These are phyloP conservation scores for Hemibates koningsi DNA, from an alignment of 2,113 vertebrate species.

Conservation along the genomic window DNA sequence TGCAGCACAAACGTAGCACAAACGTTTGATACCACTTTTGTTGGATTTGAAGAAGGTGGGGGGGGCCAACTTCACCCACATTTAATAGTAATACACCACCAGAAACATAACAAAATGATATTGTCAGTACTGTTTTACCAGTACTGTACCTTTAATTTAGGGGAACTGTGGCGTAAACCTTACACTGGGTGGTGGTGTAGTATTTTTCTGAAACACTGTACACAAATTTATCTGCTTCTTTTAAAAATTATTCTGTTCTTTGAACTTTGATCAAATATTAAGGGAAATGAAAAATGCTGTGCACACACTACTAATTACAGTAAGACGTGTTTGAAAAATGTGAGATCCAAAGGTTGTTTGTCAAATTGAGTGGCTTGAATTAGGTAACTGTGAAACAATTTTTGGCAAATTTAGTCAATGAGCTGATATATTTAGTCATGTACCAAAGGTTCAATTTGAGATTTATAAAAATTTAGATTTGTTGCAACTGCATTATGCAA, in stretches of 20 bases:
- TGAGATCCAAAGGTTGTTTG: not conserved
- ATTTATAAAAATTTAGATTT: not conserved
- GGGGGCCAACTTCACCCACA: no score
- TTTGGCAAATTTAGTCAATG: not conserved
- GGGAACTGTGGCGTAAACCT: not conserved
- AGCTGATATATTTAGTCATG: not conserved
- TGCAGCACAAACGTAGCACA: no score
- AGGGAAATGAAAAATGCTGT: not conserved
- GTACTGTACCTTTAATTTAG: not conserved
- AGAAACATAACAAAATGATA: not conserved
- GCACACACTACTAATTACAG: not conserved
- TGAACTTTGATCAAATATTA: not conserved
- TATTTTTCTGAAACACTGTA: not conserved
- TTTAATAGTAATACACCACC: not conserved
- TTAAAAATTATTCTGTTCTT: not conserved
- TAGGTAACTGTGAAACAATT: not conserved
- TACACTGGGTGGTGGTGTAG: not conserved
- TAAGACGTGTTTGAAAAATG: not conserved
- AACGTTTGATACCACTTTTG: no score
- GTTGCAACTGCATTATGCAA: not conserved
- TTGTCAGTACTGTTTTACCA: not conserved
- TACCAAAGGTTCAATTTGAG: not conserved
- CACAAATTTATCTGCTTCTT: not conserved
- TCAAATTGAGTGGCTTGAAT: not conserved
- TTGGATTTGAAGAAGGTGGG: no score